Percentiles rank a stretch among this genome's conserved stretches.
phyloP scores from a whole-genome alignment of 2,888 invertebrate species.

The Apotomis capreana region DNA sequence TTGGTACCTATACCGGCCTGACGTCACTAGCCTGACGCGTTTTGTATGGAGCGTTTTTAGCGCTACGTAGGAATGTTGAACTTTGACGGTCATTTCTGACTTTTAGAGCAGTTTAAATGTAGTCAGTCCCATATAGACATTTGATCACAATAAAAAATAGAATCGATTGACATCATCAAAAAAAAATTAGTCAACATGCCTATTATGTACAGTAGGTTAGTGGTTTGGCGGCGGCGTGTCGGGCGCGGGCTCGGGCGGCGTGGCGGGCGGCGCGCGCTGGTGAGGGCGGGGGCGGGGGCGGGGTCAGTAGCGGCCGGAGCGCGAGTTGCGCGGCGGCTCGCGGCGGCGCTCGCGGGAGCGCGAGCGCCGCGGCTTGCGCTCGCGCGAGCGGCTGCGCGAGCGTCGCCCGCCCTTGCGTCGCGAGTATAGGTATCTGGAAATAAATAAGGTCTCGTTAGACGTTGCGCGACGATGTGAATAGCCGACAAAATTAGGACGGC shows the following conservation, averaged over 20 bases:
- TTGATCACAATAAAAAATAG: too few species aligned
- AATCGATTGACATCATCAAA: too few species aligned
- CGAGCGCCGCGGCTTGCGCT: conserved; percentile 82
- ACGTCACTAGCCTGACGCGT: too few species aligned
- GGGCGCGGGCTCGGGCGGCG: not conserved
- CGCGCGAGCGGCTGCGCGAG: conserved; percentile 70
- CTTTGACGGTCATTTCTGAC: too few species aligned
- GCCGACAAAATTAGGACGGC: too few species aligned
- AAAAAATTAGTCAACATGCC: too few species aligned
- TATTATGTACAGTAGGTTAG: not conserved
- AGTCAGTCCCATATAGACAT: too few species aligned
- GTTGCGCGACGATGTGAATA: not conserved
- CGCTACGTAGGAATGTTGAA: too few species aligned
- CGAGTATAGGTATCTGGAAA: conserved; percentile 87
- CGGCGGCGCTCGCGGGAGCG: conserved; percentile 83
- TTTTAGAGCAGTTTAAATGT: too few species aligned
- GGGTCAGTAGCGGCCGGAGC: conserved; percentile 81
- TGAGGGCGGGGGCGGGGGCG: conserved; percentile 19
- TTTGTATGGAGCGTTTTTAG: too few species aligned
- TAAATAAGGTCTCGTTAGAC: conserved; percentile 32
- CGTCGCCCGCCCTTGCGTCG: conserved; percentile 83
- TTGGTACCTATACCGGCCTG: too few species aligned
- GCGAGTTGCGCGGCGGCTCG: conserved; percentile 79
- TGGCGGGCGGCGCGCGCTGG: not conserved
- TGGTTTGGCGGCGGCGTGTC: too few species aligned